Evolutionary conservation across 1,140 invertebrate genomes (phyloP), one percentile per base, ranked within the genome.

Genomic region (Stenopsyche tienmushanensis): DNA sequence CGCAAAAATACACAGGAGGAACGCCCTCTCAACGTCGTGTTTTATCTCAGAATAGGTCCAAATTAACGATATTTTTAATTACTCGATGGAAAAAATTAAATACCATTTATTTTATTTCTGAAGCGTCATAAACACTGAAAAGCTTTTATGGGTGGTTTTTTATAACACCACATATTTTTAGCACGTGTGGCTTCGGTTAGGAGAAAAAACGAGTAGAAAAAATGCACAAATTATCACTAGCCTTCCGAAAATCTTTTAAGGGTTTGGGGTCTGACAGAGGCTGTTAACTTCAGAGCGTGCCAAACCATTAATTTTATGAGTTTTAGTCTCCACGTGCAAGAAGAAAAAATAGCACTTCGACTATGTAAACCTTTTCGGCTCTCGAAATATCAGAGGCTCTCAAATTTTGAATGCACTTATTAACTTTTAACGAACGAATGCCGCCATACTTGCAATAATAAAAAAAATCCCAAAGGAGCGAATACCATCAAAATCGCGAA

Each of bases 271-370:
- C 53, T 23, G 29, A 45, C 24, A 50, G n/a, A n/a, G n/a, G n/a
- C n/a, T n/a, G 29, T 34, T 34, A 34, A 34, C 29, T 17, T 26
- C 8, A 57, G 50, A 63, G 24, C 62, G 50, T 25, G 64, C 54
- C 44, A 52, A 59, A 44, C 64, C 64, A 65, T 65, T 65, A 59
- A 59, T 65, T 65, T 65, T 42, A 65, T 20, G 57, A 65, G 39
- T 65, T 59, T 59, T 26, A 47, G 57, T 17, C 9, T 44, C 44
- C 42, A 60, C 57, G 57, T 60, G 57, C 29, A 47, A 60, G 26
- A 60, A 45, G 17, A 15, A 13, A 47, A 47, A 47, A 20, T 47
- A 47, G 7, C 44, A 47, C 18, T 47, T 20, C 44, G 17, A 13
- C 7, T 7, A 20, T 47, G 5, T 47, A 5, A 20, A 47, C 44